Base-by-base conservation (phyloP, 1,140 invertebrate genomes). In the Tetramorium alpestre region DNA sequence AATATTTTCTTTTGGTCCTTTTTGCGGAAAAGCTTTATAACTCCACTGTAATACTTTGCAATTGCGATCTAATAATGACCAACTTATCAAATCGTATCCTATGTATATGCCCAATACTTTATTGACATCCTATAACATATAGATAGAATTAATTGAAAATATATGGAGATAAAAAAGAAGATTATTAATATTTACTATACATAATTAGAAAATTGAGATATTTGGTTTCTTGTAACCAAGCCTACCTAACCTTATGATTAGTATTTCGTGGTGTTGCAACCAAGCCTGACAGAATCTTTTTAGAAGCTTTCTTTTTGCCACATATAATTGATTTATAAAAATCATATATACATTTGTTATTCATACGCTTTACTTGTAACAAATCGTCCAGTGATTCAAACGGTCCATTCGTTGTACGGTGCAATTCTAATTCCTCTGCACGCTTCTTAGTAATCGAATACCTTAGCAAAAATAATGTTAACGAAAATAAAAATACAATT, bases 91-190 rank as follows among this genome's bases (percentile, higher is more conserved):
- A 0, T 33, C 47, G 3, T 6, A 2, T 5, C 88, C 85, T 13
- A 90, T 0, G 3, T 90, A 16, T 56, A 90, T 47, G 10, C 70
- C 85, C 41, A 90, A 54, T 60, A 64, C 22, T 13, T 49, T 67
- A 25, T 78, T 72, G 5, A 62, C 25, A 22, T 58, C 18, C 28
- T 64, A 38, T 16, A 76, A 70, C 13, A 51, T 41, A 67, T 33
- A 54, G 1, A 65, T 28, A 6, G 11, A 65, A 54, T 56, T 49
- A 0, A 77, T 47, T 2, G 13, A 47, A 41, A 44, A 70, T 70
- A 41, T 11, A 67, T 7, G 25, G 0, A 25, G 0, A 58, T 18
- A 58, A 60, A 1, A 11, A 11, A 38, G 3, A 6, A 64, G 65
- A 13, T 0, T 54, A 49, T 13, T 49, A 49, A 77, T 44, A 51